Evolutionary conservation across 2,113 vertebrate species (phyloP).

Genomic region (Pao palembangensis): DNA sequence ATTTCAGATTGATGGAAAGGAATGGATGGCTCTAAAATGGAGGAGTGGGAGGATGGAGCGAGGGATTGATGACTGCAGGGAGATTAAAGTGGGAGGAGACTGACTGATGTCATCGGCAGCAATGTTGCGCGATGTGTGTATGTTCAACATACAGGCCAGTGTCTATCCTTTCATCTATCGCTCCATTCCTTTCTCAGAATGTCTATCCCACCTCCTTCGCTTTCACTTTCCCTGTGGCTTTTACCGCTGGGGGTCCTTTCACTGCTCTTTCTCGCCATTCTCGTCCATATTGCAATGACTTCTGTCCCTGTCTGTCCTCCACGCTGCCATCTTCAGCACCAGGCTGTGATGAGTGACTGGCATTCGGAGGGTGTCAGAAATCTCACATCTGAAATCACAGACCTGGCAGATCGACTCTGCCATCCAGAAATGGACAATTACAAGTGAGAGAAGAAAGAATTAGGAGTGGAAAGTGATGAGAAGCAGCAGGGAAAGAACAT

Average conservation of each 20-base stretch:
- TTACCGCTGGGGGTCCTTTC: neutral
- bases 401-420: conserved; percentile 43
- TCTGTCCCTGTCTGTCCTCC: conserved; percentile 4
- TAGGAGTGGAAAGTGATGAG: neutral
- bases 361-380: conserved; percentile 44
- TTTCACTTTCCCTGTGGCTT: neutral
- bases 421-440: conserved; percentile 32
- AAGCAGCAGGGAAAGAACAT: neutral
- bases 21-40: conserved; percentile 44
- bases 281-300: neutral
- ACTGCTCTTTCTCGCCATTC: conserved; percentile 8
- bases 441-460: conserved; percentile 8
- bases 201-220: neutral
- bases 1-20: conserved; percentile 50
- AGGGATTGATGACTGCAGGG: conserved; percentile 48
- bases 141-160: conserved; percentile 46
- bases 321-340: conserved; percentile 31
- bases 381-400: conserved; percentile 44
- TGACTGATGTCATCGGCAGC: conserved; percentile 41
- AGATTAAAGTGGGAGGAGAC: conserved; percentile 59
- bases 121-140: conserved; percentile 35
- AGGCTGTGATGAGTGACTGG: conserved; percentile 40
- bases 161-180: conserved; percentile 42
- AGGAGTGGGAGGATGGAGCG: conserved; percentile 21
- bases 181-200: conserved; percentile 1